phyloP scores from a whole-genome alignment of 2,888 invertebrate species.

The Mesoligia furuncula region DNA sequence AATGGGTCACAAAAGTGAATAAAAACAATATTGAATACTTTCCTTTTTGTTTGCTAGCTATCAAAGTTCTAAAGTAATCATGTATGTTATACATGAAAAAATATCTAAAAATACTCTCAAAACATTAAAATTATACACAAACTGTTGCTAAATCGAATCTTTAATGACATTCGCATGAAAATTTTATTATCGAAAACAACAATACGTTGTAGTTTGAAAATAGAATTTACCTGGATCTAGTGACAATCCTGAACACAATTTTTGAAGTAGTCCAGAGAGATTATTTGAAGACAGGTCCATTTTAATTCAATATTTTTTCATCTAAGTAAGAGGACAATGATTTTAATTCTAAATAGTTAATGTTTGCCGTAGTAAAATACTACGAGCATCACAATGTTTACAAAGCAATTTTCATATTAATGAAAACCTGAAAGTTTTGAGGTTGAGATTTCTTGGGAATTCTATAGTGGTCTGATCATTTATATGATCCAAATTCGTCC shows the following conservation, averaged over 20 bases:
- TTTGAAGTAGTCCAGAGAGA: conserved; percentile 81
- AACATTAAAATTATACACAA: conserved; percentile 38
- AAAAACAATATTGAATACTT: conserved; percentile 13
- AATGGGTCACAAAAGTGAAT: not conserved
- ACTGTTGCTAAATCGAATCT: conserved; percentile 48
- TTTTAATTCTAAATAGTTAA: conserved; percentile 8
- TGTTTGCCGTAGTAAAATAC: not conserved
- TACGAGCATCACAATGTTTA: conserved; percentile 56
- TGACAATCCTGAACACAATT: conserved; percentile 84
- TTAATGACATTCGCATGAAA: conserved; percentile 42
- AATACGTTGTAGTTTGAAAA: conserved; percentile 69
- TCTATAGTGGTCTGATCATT: not conserved
- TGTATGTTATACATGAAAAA: conserved; percentile 77
- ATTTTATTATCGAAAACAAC: conserved; percentile 45
- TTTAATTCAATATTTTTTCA: conserved; percentile 36
- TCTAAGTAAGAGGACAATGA: conserved; percentile 19
- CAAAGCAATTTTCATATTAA: conserved; percentile 39
- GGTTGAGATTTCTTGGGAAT: conserved; percentile 2
- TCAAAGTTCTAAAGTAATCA: conserved; percentile 73
- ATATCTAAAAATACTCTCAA: conserved; percentile 26
- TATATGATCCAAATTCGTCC: conserved; percentile 15
- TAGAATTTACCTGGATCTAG: conserved; percentile 83
- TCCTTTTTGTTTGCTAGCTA: conserved; percentile 70
- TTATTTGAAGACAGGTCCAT: conserved; percentile 79
- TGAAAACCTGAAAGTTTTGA: conserved; percentile 5